phyloP scores from a whole-genome alignment of 2,888 invertebrate genomes.

The Synergus japonicus region DNA sequence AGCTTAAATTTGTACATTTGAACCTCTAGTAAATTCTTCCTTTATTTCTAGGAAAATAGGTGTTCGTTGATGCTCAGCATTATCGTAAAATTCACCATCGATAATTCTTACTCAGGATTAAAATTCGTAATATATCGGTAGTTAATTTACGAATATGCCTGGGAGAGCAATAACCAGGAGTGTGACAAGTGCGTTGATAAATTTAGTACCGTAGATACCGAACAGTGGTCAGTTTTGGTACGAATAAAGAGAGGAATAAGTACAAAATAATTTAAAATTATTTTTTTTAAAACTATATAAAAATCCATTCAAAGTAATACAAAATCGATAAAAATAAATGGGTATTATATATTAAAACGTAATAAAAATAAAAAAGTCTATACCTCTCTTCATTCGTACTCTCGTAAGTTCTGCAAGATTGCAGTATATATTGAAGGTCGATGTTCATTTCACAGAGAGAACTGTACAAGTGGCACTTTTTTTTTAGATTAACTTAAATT shows the following conservation, averaged over 20 bases:
- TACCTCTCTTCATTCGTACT: slow-evolving; percentile 33
- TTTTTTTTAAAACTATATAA: neutral
- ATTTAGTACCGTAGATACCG: slow-evolving; percentile 35
- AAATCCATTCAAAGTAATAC: neutral
- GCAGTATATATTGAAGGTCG: neutral
- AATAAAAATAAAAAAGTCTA: neutral
- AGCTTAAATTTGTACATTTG: slow-evolving; percentile 26
- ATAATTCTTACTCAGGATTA: slow-evolving; percentile 1
- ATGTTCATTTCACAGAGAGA: slow-evolving; percentile 22
- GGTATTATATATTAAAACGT: neutral
- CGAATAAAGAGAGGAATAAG: slow-evolving; percentile 21
- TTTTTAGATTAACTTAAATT: slow-evolving; percentile 1
- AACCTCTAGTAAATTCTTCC: slow-evolving; percentile 9
- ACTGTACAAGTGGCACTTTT: slow-evolving; percentile 27
- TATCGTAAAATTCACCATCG: slow-evolving; percentile 13
- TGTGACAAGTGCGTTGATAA: slow-evolving; percentile 7
- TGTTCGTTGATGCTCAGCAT: slow-evolving; percentile 18
- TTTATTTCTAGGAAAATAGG: slow-evolving; percentile 21
- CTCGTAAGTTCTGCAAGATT: slow-evolving; percentile 1
- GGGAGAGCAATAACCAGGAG: neutral
- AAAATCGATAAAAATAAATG: neutral
- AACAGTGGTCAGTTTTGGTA: slow-evolving; percentile 23
- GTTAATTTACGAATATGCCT: slow-evolving; percentile 9
- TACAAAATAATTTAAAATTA: neutral
- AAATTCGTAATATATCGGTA: neutral